Percentiles rank a stretch among this genome's conserved stretches.
Evolutionary conservation across 2,113 vertebrate genomes (phyloP).

Genomic region (Elephantulus edwardii): DNA sequence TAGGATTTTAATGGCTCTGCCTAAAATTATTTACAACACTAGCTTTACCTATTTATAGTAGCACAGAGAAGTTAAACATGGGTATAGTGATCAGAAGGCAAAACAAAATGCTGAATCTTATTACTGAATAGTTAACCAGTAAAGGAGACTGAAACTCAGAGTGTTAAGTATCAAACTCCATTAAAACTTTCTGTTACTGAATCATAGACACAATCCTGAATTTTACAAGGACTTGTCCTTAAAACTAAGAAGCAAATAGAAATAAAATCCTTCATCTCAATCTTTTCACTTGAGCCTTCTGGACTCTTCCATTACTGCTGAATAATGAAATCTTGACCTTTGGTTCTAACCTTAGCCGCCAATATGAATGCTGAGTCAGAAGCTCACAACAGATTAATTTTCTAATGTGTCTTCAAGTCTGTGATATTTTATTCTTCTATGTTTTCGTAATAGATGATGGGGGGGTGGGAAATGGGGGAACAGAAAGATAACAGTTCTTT

Average conservation of each 20-base stretch:
- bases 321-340: conserved; percentile 75
- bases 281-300: conserved; percentile 79
- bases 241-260: conserved; percentile 64
- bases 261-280: conserved; percentile 71
- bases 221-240: background rate
- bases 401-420: conserved; percentile 58
- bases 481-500: background rate
- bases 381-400: conserved; percentile 62
- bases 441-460: background rate
- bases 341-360: conserved; percentile 59
- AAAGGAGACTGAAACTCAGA: no score
- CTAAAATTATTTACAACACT: no score
- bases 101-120: no score
- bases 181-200: no score
- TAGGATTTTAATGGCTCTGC: no score
- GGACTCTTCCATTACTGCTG: conserved; percentile 79
- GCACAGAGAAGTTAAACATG: no score
- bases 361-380: conserved; percentile 59
- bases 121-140: no score
- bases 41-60: no score
- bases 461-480: background rate
- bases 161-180: no score
- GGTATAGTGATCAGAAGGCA: no score
- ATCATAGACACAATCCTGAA: no score
- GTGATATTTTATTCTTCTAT: background rate